These are phyloP conservation scores for Cylloceria caligata DNA, from an alignment of 2,888 invertebrate genomes.

Conservation along the genomic window DNA sequence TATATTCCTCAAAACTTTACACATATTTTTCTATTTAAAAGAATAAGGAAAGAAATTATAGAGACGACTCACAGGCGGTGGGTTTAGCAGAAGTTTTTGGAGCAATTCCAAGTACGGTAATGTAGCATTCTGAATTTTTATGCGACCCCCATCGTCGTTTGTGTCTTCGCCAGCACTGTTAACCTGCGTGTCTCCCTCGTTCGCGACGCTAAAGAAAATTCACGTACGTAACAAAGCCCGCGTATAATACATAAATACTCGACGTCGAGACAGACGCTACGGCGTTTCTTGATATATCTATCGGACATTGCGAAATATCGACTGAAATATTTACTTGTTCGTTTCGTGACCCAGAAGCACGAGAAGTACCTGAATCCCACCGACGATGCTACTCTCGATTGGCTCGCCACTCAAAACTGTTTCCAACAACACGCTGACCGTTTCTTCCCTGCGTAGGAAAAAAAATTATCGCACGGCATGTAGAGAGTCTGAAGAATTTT, in stretches of 20 bases:
- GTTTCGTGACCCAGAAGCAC: conserved; percentile 88
- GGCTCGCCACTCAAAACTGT: conserved; percentile 90
- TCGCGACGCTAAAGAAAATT: conserved; percentile 68
- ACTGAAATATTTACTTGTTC: conserved; percentile 80
- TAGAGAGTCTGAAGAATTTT: not conserved
- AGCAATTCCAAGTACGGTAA: conserved; percentile 89
- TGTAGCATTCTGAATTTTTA: conserved; percentile 88
- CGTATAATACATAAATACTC: not conserved
- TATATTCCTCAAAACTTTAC: not conserved
- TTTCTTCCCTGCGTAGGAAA: conserved; percentile 86
- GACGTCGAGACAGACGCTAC: no score
- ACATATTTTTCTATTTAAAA: not conserved
- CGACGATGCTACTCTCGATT: conserved; percentile 90
- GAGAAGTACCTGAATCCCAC: conserved; percentile 92
- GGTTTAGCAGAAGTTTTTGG: conserved; percentile 89
- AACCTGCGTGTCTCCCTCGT: conserved; percentile 74
- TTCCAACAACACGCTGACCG: conserved; percentile 89
- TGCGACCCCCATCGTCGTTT: conserved; percentile 86
- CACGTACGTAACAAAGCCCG: conserved; percentile 13
- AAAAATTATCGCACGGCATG: conserved; percentile 24
- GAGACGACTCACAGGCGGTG: conserved; percentile 87
- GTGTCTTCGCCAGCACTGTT: conserved; percentile 83
- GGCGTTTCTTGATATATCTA: no score
- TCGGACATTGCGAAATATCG: not conserved
- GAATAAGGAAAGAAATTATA: not conserved